Evolutionary conservation across 2,113 vertebrate genomes (phyloP), one percentile per base, ranked within the genome.

Genomic region (Pungitius pungitius): DNA sequence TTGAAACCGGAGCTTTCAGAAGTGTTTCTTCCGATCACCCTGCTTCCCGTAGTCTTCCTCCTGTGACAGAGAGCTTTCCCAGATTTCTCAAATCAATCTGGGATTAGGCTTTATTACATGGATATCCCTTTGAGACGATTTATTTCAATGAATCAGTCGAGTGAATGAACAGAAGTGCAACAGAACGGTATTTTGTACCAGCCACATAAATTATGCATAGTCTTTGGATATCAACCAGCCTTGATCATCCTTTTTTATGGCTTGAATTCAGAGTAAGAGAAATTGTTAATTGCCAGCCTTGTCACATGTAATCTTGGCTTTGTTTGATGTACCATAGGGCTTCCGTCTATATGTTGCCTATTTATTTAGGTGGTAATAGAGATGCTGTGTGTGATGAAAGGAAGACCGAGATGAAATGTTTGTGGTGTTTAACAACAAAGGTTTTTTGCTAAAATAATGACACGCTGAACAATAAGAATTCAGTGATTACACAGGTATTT

Each of bases 181-280:
- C 91, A 89, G 91, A 92, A 93, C 82, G 83, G 85, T 90, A 88
- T 92, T 92, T 93, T 93, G 91, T 93, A 91, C 84, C 88, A 92
- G 90, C 91, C 86, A 82, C 84, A 94, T 94, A 90, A 93, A 94
- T 94, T 92, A 94, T 94, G 92, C 91, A 94, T 93, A 54, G 56
- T 78, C 85, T 78, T 86, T 81, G 76, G 84, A 90, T 89, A 91
- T 89, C 92, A 88, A 75, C 86, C 83, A 60, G 81, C 86, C 92
- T 89, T 93, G 92, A 93, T 93, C 91, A 85, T 91, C 80, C 86
- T 91, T 89, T 74, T 87, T 80, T 84, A 83, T 77, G 80, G 69
- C 83, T 88, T 82, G 79, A 84, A 89, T 84, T 82, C 83, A 78
- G 85, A 91, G 84, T 77, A 81, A 85, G 87, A 86, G 83, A 91